These are phyloP conservation scores for Morone chrysops DNA, from an alignment of 2,113 vertebrate species.

Conservation along the genomic window DNA sequence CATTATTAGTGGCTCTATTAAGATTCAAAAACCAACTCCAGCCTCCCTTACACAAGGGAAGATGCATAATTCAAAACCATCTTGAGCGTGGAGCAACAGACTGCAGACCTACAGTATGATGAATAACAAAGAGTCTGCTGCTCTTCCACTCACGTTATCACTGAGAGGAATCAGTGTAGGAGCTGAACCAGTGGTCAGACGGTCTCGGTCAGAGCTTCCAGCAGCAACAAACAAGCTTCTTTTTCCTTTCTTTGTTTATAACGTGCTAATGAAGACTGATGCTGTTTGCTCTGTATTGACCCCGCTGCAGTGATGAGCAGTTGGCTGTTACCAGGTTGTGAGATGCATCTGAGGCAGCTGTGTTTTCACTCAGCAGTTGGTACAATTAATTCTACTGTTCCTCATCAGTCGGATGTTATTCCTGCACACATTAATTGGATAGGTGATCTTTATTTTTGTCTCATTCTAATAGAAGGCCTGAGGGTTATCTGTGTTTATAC, in stretches of 20 bases:
- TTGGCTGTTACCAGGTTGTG: slow-evolving; percentile 36
- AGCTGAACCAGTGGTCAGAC: slow-evolving; percentile 31
- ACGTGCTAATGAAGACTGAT: slow-evolving; percentile 17
- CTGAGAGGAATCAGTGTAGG: slow-evolving; percentile 23
- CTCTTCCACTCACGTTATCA: slow-evolving; percentile 39
- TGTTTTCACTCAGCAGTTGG: slow-evolving; percentile 26
- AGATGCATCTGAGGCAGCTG: slow-evolving; percentile 38
- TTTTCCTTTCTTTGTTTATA: not conserved
- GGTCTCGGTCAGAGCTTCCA: slow-evolving; percentile 23
- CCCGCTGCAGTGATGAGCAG: slow-evolving; percentile 33
- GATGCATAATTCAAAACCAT: slow-evolving; percentile 69
- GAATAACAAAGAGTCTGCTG: slow-evolving; percentile 58
- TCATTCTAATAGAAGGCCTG: not conserved
- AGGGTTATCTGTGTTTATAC: not conserved
- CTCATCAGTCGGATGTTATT: slow-evolving; percentile 9
- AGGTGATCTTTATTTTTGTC: slow-evolving; percentile 12
- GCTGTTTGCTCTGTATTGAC: slow-evolving; percentile 27
- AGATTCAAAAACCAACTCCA: slow-evolving; percentile 48
- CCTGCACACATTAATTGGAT: slow-evolving; percentile 2
- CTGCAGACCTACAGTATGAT: slow-evolving; percentile 54
- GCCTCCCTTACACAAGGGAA: slow-evolving; percentile 46
- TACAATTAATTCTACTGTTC: slow-evolving; percentile 21
- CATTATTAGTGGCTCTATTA: slow-evolving; percentile 44
- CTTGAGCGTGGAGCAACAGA: slow-evolving; percentile 51
- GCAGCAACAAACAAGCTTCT: slow-evolving; percentile 16